These are phyloP conservation scores for Acinonyx jubatus DNA, from an alignment of 2,113 vertebrate species.

Conservation along the genomic window DNA sequence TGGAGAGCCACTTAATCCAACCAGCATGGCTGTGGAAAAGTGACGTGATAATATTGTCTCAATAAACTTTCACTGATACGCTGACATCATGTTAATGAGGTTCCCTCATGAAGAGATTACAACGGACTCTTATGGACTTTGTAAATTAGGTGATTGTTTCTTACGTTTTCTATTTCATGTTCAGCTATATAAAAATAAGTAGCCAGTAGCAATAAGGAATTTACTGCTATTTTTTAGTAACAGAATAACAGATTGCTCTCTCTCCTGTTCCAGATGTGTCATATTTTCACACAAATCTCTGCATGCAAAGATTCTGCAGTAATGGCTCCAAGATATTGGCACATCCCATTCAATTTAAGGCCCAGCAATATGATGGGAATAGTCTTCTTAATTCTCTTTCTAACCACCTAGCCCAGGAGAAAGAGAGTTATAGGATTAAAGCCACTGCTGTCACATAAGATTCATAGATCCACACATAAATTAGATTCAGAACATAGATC, in stretches of 20 bases:
- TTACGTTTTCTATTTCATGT: neutral
- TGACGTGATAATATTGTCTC: neutral
- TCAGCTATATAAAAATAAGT: neutral
- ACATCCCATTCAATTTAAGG: neutral
- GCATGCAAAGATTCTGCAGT: neutral
- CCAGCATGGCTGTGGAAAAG: neutral
- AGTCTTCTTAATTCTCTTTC: constrained; percentile 1
- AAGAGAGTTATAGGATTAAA: constrained; percentile 50
- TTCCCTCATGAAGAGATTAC: neutral
- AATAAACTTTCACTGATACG: neutral
- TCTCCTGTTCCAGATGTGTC: neutral
- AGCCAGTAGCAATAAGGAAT: neutral
- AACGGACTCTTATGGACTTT: neutral
- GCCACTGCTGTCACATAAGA: neutral
- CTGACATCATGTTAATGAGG: neutral
- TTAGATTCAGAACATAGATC: constrained; percentile 7
- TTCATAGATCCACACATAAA: constrained; percentile 31
- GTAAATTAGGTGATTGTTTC: neutral
- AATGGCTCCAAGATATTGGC: neutral
- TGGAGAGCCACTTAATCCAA: neutral
- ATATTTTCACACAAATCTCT: constrained; percentile 30
- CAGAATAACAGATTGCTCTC: neutral
- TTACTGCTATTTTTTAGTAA: neutral
- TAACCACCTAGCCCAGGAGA: constrained; percentile 17
- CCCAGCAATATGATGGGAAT: neutral